A percentile compares a stretch with the other conserved stretches of the same genome.
These are phyloP conservation scores for Lampropteryx suffumata DNA, from an alignment of 2,888 invertebrate species.

Conservation along the genomic window DNA sequence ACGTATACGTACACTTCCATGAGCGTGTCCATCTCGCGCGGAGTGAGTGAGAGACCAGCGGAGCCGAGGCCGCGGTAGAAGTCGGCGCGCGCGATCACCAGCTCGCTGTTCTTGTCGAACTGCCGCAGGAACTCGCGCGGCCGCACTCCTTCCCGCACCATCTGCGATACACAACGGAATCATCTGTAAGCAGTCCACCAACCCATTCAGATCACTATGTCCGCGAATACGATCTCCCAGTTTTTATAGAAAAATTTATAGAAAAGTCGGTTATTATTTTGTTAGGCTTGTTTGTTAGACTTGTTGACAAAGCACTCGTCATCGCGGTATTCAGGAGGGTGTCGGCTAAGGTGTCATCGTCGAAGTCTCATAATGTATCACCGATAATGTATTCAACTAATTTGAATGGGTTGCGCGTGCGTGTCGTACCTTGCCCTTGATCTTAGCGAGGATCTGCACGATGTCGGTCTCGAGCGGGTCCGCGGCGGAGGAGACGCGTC, in stretches of 20 bases:
- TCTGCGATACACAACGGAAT: slow-evolving; percentile 52
- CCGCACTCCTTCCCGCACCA: slow-evolving; percentile 86
- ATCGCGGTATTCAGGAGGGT: too few species aligned
- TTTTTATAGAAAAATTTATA: too few species aligned
- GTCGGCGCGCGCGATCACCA: slow-evolving; percentile 84
- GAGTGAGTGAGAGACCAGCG: slow-evolving; percentile 85
- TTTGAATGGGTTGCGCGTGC: too few species aligned
- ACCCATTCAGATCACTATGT: too few species aligned
- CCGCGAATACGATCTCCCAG: too few species aligned
- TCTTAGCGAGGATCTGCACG: slow-evolving; percentile 87
- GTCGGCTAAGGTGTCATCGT: too few species aligned
- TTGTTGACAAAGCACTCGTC: too few species aligned
- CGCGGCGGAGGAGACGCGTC: slow-evolving; percentile 35
- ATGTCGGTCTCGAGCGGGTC: slow-evolving; percentile 84
- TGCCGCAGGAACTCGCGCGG: slow-evolving; percentile 86
- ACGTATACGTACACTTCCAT: slow-evolving; percentile 89
- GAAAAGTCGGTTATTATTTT: too few species aligned
- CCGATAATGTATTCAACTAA: too few species aligned
- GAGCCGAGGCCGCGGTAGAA: slow-evolving; percentile 88
- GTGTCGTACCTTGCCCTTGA: slow-evolving; percentile 84
- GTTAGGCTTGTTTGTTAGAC: too few species aligned
- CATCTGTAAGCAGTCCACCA: too few species aligned
- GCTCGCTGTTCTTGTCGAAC: slow-evolving; percentile 85
- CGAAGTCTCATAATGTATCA: too few species aligned
- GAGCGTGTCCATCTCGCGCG: slow-evolving; percentile 86